These are phyloP conservation scores for Caloenas nicobarica DNA, from an alignment of 2,113 vertebrate species.

Conservation along the genomic window DNA sequence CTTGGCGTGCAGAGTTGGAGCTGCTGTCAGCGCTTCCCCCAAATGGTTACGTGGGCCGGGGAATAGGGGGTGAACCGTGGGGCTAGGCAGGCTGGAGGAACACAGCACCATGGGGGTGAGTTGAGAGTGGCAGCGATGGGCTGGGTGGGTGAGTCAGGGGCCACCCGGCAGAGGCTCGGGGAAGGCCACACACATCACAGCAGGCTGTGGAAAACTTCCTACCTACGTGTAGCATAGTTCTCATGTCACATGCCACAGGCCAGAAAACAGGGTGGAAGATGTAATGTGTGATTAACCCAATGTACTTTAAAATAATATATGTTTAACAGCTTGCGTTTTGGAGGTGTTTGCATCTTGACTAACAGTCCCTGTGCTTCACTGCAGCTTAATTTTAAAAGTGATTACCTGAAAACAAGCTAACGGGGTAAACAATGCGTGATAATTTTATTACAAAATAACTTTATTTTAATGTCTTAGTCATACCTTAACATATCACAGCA, in stretches of 20 bases:
- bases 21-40: not conserved
- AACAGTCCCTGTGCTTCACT: not conserved
- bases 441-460: conserved; percentile 12
- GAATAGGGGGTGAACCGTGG: not conserved
- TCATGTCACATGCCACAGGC: not conserved
- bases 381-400: not conserved
- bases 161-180: not conserved
- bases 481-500: not conserved
- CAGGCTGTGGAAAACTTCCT: not conserved
- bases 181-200: not conserved
- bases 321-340: not conserved
- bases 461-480: not conserved
- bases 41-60: rapidly evolving
- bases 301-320: not conserved
- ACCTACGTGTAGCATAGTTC: not conserved
- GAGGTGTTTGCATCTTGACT: not conserved
- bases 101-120: rapidly evolving
- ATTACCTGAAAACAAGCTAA: not conserved
- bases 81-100: not conserved
- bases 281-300: not conserved
- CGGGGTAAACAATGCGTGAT: not conserved
- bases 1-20: not conserved
- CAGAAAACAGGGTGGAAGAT: not conserved
- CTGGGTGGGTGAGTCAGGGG: not conserved
- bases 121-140: not conserved